Evolutionary conservation across 1,140 invertebrate species (phyloP), one percentile per base, ranked within the genome.

Genomic region (Cephus cinctus): DNA sequence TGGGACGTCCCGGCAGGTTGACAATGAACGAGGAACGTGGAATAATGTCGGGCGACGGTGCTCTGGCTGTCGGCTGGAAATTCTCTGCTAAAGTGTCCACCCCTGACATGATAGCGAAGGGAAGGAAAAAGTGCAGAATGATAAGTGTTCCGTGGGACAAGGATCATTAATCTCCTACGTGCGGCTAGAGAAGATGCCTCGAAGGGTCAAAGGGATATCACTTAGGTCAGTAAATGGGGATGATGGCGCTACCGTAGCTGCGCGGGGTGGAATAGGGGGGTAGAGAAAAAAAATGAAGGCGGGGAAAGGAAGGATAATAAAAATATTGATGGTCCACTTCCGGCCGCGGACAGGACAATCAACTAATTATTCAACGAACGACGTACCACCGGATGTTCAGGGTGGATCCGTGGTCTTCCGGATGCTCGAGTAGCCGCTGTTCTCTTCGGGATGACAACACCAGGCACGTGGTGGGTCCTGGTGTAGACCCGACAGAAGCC

Each of bases 241-340:
- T 57, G 54, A 62, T 60, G 54, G 50, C 27, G 49, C 34, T 34
- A 52, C 32, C 41, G 50, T 45, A 50, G 34, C 36, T 34, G 47
- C 30, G 14, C 27, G n/a, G 20, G 41, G 40, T 43, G 40, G 40
- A 27, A 43, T 43, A 20, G n/a, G 23, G 20, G n/a, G 22, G 34
- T 14, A 46, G 39, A 25, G 16, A 46, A 45, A 23, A 43, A 31
- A 31, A 16, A 15, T 5, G 25, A 20, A 21, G 12, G 18, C 8
- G 21, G 18, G 25, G 16, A 11, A n/a, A 30, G 36, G 39, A 34
- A 16, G 41, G 19, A 59, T 56, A 65, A 67, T 67, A 58, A 69
- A 69, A 69, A 69, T 69, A 69, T 69, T 69, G 66, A 69, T 69
- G 61, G 61, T 66, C 52, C 27, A 47, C 41, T 65, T 67, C 65